These are phyloP conservation scores for Macroramphosus scolopax DNA, from an alignment of 2,797 vertebrate species.

Conservation along the genomic window DNA sequence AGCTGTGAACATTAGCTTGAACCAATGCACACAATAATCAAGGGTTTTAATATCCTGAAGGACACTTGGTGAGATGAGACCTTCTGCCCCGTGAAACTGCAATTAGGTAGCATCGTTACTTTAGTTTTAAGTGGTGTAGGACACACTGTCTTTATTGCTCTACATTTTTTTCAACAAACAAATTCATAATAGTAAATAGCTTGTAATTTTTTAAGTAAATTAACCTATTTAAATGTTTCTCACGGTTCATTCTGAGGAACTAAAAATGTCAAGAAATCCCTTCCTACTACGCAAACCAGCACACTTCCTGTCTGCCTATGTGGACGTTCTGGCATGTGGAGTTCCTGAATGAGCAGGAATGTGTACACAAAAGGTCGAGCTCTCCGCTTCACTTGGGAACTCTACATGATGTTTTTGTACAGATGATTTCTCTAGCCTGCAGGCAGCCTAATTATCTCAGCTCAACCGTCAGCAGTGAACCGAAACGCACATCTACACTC, in stretches of 20 bases:
- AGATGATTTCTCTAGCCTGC: constrained; percentile 72
- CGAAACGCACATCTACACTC: constrained; percentile 55
- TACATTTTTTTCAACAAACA: too few relatives aligned
- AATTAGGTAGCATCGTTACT: too few relatives aligned
- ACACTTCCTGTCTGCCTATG: constrained; percentile 58
- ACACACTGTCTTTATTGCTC: constrained; percentile 9
- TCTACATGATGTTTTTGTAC: constrained; percentile 76
- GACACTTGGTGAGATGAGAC: too few relatives aligned
- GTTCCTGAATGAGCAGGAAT: constrained; percentile 70
- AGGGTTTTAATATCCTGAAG: too few relatives aligned
- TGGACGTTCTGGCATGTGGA: constrained; percentile 58
- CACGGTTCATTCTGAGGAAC: constrained; percentile 4
- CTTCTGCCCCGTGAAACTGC: too few relatives aligned
- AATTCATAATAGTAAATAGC: too few relatives aligned
- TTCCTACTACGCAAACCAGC: constrained; percentile 44
- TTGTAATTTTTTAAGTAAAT: too few relatives aligned
- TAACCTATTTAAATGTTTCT: too few relatives aligned
- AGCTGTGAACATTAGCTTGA: too few relatives aligned
- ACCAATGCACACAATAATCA: too few relatives aligned
- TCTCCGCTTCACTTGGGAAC: constrained; percentile 71
- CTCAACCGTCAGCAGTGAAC: constrained; percentile 62
- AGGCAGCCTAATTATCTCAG: constrained; percentile 74
- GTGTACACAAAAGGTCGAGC: constrained; percentile 70
- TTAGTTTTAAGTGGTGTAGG: not conserved
- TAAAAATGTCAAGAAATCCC: constrained; percentile 54